A percentile compares a stretch with the other conserved stretches of the same genome.
These are phyloP conservation scores for Leptoclinus maculatus DNA, from an alignment of 2,797 vertebrate species.

Conservation along the genomic window DNA sequence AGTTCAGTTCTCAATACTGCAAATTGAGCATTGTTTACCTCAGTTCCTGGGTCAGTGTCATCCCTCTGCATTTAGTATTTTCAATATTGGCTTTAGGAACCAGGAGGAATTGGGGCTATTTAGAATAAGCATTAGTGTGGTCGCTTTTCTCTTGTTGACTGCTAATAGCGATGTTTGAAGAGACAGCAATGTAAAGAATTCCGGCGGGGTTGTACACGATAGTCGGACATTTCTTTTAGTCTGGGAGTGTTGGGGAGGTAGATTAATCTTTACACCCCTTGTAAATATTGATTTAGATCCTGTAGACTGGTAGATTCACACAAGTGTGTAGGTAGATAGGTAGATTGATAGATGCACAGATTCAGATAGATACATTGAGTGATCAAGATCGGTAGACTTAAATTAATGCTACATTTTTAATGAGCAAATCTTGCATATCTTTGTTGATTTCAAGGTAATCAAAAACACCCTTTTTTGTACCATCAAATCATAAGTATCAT, in stretches of 20 bases:
- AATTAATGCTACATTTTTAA: not conserved
- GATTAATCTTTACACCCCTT: not conserved
- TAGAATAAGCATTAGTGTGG: not conserved
- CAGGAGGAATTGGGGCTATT: not conserved
- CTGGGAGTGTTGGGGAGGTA: not conserved
- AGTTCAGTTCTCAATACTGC: not conserved
- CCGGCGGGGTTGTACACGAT: not conserved
- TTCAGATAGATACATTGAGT: not conserved
- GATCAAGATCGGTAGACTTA: not conserved
- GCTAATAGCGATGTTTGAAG: not conserved
- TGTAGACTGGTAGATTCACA: not conserved
- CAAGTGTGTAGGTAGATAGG: no score
- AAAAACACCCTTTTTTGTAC: not conserved
- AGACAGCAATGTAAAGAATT: not conserved
- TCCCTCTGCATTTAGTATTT: not conserved
- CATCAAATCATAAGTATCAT: not conserved
- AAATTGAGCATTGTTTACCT: constrained; percentile 17
- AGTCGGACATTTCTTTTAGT: not conserved
- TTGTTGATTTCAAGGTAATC: not conserved
- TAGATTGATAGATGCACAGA: not conserved
- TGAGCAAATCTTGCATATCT: not conserved
- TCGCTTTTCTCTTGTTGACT: not conserved
- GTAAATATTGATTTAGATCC: not conserved
- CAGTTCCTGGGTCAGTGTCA: not conserved
- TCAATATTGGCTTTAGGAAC: not conserved